A percentile compares a stretch with the other conserved stretches of the same genome.
Evolutionary conservation across 2,113 vertebrate species (phyloP).

Genomic region (Balaeniceps rex): DNA sequence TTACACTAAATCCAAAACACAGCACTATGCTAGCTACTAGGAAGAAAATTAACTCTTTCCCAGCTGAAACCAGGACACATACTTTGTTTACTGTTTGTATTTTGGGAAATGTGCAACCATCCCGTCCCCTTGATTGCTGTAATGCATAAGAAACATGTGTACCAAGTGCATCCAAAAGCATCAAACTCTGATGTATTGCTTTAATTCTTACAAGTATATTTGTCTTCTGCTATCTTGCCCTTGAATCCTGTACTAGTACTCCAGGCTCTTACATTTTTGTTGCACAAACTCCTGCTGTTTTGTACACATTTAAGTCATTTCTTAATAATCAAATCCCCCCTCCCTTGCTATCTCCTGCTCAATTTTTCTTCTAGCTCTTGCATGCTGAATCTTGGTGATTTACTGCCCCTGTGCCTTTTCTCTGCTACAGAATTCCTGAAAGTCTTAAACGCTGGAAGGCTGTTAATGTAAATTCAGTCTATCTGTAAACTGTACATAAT

Average conservation of each 20-base stretch:
- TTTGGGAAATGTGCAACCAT: neutral
- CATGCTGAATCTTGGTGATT: neutral
- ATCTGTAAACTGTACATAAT: neutral
- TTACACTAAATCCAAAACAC: too few species aligned
- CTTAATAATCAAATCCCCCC: neutral
- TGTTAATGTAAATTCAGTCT: slow-evolving; percentile 32
- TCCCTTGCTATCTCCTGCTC: neutral
- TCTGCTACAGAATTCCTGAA: neutral
- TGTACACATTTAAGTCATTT: neutral
- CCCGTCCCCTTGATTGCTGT: neutral
- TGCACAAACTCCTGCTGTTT: neutral
- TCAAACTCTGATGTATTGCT: neutral
- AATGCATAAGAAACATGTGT: neutral
- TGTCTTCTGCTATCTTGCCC: neutral
- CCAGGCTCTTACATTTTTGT: neutral
- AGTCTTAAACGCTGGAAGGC: slow-evolving; percentile 32
- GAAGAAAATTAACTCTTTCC: too few species aligned
- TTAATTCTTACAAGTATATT: neutral
- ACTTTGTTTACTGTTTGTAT: neutral
- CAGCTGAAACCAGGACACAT: too few species aligned
- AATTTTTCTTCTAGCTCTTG: neutral
- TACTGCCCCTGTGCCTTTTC: neutral
- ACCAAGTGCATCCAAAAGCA: neutral
- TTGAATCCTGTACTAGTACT: neutral
- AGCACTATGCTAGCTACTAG: too few species aligned